Evolutionary conservation across 2,113 vertebrate genomes (phyloP).

Genomic region (Silurus meridionalis): DNA sequence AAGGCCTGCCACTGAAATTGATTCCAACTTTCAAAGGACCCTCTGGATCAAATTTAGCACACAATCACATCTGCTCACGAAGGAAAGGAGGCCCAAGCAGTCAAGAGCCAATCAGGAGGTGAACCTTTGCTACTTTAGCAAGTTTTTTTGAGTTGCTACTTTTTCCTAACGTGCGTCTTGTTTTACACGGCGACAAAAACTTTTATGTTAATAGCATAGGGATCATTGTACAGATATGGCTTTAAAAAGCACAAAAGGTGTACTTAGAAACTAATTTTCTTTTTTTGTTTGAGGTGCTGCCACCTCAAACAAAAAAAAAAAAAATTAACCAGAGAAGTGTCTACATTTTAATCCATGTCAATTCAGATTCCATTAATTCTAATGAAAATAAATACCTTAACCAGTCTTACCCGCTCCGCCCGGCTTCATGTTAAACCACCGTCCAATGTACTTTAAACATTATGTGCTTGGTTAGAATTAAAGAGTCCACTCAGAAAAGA

Average conservation of each 20-base stretch:
- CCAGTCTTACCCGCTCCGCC: background rate
- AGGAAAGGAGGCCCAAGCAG: background rate
- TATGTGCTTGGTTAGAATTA: background rate
- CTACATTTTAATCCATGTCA: background rate
- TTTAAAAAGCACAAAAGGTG: background rate
- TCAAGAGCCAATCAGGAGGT: background rate
- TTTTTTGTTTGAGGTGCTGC: background rate
- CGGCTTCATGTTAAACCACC: background rate
- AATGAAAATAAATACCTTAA: background rate
- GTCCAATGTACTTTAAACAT: background rate
- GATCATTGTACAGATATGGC: background rate
- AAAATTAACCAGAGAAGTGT: background rate
- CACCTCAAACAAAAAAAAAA: background rate
- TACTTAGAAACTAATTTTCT: background rate
- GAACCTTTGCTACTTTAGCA: too few species aligned
- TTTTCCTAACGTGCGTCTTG: too few species aligned
- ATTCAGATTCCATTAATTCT: background rate
- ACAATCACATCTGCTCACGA: background rate
- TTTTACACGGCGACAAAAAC: background rate
- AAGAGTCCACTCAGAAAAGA: slow-evolving; percentile 66
- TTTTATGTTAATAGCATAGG: background rate
- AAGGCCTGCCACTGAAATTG: slow-evolving; percentile 48
- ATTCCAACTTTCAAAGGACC: slow-evolving; percentile 44
- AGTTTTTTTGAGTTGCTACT: too few species aligned
- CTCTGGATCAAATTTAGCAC: slow-evolving; percentile 34